Percentiles rank a stretch among this genome's conserved stretches.
phyloP scores from a whole-genome alignment of 2,113 vertebrate species.

The Eurypyga helias region DNA sequence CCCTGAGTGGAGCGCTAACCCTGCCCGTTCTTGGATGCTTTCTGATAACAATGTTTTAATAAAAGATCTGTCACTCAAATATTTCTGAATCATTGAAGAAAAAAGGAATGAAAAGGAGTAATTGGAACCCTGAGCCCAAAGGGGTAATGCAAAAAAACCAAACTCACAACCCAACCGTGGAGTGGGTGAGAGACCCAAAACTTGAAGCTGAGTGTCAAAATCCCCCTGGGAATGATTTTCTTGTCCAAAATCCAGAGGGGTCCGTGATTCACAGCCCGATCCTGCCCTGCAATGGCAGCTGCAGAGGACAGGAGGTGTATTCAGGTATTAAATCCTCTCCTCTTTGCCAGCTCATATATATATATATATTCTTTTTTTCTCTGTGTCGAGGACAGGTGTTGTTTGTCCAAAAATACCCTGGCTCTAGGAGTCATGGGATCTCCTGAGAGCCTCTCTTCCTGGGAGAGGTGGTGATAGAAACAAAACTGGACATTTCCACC shows the following conservation, averaged over 20 bases:
- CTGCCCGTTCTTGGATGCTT: background rate
- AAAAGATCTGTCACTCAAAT: conserved; percentile 65
- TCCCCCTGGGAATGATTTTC: conserved; percentile 24
- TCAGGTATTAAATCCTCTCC: background rate
- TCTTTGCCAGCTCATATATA: background rate
- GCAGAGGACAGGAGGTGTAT: background rate
- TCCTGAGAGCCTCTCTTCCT: background rate
- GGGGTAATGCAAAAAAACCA: background rate
- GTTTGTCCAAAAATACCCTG: background rate
- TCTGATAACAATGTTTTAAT: conserved; percentile 57
- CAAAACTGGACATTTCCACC: background rate
- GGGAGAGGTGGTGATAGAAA: background rate
- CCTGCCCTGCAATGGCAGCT: background rate
- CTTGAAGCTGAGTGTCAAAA: background rate
- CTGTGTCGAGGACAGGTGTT: background rate
- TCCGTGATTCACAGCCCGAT: background rate
- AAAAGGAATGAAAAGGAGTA: background rate
- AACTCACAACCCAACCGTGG: background rate
- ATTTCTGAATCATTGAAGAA: conserved; percentile 14
- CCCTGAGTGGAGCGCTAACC: background rate
- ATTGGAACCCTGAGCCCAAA: conserved; percentile 25
- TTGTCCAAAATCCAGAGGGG: background rate
- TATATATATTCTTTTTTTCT: background rate
- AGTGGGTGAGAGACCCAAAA: background rate
- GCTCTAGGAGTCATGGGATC: background rate